phyloP scores from a whole-genome alignment of 2,797 vertebrate genomes.

The Lepus oiostolus region DNA sequence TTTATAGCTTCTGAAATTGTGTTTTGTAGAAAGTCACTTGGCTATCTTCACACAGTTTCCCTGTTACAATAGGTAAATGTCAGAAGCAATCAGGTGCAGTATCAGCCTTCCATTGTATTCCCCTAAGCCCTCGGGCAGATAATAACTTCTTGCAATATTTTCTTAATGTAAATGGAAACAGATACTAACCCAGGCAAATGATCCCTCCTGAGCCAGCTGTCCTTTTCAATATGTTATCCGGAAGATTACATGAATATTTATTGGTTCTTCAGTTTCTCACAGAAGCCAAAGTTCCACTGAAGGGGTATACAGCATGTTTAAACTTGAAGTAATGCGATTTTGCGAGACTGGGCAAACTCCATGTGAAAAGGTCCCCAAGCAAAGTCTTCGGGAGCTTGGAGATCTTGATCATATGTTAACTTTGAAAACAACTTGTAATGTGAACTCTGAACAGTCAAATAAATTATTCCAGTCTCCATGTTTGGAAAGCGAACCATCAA shows the following conservation, averaged over 20 bases:
- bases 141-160: slow-evolving; percentile 86
- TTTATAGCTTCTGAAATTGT: slow-evolving; percentile 69
- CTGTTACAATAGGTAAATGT: slow-evolving; percentile 81
- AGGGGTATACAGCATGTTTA: slow-evolving; percentile 74
- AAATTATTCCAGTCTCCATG: slow-evolving; percentile 46
- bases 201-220: slow-evolving; percentile 86
- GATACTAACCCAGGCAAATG: slow-evolving; percentile 84
- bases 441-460: slow-evolving; percentile 55
- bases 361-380: slow-evolving; percentile 59
- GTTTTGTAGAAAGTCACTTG: slow-evolving; percentile 78
- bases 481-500: neutral
- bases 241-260: slow-evolving; percentile 87
- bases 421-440: slow-evolving; percentile 38
- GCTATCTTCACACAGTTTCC: slow-evolving; percentile 75
- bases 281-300: slow-evolving; percentile 76
- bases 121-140: slow-evolving; percentile 77
- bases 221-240: slow-evolving; percentile 84
- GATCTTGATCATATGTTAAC: slow-evolving; percentile 51
- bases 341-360: slow-evolving; percentile 63
- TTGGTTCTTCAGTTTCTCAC: slow-evolving; percentile 77
- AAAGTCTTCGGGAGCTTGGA: slow-evolving; percentile 40
- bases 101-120: slow-evolving; percentile 77
- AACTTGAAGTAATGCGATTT: slow-evolving; percentile 82
- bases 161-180: slow-evolving; percentile 85
- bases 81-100: slow-evolving; percentile 83